Evolutionary conservation across 2,797 vertebrate species (phyloP).

Genomic region (Sebastes melanostomus): DNA sequence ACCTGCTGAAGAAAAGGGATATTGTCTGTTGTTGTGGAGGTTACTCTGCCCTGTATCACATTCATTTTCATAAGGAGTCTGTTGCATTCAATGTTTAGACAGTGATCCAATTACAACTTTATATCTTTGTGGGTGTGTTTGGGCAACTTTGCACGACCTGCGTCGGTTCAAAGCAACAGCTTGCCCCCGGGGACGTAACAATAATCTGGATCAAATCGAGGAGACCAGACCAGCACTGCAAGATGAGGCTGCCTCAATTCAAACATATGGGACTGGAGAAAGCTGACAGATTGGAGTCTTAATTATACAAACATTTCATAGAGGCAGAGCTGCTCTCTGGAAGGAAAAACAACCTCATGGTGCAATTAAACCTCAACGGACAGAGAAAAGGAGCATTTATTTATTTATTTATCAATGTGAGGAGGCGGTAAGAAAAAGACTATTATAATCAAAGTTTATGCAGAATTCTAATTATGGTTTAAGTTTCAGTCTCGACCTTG

Average conservation of each 20-base stretch:
- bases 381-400: neutral
- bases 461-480: neutral
- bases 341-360: constrained; percentile 30
- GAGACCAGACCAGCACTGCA: constrained; percentile 3
- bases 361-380: constrained; percentile 38
- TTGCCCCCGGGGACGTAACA: neutral
- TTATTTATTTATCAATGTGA: constrained; percentile 8
- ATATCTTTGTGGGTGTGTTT: neutral
- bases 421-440: neutral
- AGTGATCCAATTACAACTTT: constrained; percentile 23
- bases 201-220: constrained; percentile 36
- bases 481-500: neutral
- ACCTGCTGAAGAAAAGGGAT: constrained; percentile 15
- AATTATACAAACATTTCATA: constrained; percentile 52
- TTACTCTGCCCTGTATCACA: neutral
- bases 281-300: constrained; percentile 57
- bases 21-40: constrained; percentile 3
- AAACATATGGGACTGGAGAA: constrained; percentile 35
- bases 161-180: constrained; percentile 14
- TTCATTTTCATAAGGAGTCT: neutral
- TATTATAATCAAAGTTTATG: neutral
- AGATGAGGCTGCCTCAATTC: constrained; percentile 22
- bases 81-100: neutral
- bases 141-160: constrained; percentile 5
- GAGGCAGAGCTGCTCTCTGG: constrained; percentile 22